Evolutionary conservation across 2,888 invertebrate species (phyloP).

Genomic region (Sarcophaga subvicina): DNA sequence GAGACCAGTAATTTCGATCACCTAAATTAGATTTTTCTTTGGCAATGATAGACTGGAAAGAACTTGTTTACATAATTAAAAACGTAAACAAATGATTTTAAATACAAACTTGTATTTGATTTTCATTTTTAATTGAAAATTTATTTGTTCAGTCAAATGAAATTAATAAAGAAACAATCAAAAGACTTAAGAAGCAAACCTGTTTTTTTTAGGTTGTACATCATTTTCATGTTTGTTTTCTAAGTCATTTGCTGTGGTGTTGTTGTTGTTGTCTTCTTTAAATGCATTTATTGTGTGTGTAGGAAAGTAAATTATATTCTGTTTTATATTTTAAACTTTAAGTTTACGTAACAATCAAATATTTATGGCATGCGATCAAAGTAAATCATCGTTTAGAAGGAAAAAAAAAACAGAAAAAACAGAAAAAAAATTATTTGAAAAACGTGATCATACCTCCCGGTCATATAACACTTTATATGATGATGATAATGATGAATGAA

Average conservation of each 20-base stretch:
- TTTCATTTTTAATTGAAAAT: not conserved
- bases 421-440: conserved; percentile 46
- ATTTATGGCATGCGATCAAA: conserved; percentile 62
- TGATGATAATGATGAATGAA: too few relatives aligned
- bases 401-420: conserved; percentile 6
- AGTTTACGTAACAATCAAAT: conserved; percentile 32
- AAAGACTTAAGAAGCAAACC: conserved; percentile 32
- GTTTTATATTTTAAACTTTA: not conserved
- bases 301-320: not conserved
- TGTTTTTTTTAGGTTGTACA: not conserved
- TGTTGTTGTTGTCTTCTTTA: not conserved
- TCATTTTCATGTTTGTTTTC: not conserved
- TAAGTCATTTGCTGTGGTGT: conserved; percentile 52
- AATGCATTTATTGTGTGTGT: not conserved
- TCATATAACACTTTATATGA: conserved; percentile 57
- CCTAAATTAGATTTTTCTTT: too few relatives aligned
- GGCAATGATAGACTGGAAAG: too few relatives aligned
- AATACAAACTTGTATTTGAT: not conserved
- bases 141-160: not conserved
- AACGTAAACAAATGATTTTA: too few relatives aligned
- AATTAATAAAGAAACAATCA: not conserved
- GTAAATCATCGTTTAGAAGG: conserved; percentile 52
- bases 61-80: too few relatives aligned
- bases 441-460: conserved; percentile 66
- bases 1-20: too few relatives aligned